Conservation (phyloP, 1,140 invertebrate species). For the Phocides pigmalion region DNA sequence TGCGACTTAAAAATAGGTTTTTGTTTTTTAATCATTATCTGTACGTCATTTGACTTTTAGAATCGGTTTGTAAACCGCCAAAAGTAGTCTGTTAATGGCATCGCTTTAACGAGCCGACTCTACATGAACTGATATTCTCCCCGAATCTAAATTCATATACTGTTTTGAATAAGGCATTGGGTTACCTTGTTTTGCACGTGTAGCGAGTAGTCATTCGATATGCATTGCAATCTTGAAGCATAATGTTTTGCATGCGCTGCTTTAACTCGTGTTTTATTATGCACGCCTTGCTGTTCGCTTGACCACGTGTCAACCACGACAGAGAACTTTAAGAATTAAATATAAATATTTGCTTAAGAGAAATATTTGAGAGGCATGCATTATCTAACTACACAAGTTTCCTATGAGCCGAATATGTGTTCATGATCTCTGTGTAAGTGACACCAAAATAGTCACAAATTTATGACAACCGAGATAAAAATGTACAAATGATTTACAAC, state of each 20-base stretch:
- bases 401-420: too few relatives aligned
- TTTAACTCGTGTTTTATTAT: slow-evolving; percentile 5
- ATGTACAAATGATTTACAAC: background rate
- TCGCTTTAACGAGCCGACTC: too few relatives aligned
- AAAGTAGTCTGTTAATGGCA: too few relatives aligned
- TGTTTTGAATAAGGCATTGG: slow-evolving; percentile 2
- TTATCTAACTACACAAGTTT: too few relatives aligned
- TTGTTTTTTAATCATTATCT: too few relatives aligned
- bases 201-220: slow-evolving; percentile 10
- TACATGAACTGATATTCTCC: background rate
- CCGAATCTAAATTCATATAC: background rate
- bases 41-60: too few relatives aligned
- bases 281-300: background rate
- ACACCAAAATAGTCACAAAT: too few relatives aligned
- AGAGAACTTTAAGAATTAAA: background rate
- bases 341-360: background rate
- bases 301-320: background rate
- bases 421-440: too few relatives aligned
- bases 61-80: too few relatives aligned
- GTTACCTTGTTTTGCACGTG: slow-evolving; percentile 10
- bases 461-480: too few relatives aligned
- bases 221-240: background rate
- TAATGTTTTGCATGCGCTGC: slow-evolving; percentile 6
- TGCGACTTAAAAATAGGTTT: too few relatives aligned
- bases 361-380: background rate